Base-by-base conservation (phyloP, 2,888 invertebrate genomes). In the Torymus auratus region DNA sequence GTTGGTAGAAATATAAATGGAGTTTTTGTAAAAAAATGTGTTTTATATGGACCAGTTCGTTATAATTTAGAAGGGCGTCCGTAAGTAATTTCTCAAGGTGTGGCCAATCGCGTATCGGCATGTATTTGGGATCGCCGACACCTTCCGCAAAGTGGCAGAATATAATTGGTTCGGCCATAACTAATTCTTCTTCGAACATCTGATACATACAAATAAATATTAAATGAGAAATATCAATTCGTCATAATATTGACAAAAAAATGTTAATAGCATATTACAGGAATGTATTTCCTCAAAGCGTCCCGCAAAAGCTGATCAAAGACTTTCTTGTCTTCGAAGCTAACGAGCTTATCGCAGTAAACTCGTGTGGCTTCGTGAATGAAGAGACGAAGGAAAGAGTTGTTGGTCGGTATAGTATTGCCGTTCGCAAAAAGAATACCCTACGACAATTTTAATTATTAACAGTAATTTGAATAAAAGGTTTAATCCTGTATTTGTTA, bases 111-210 rank as follows among this genome's bases (percentile, higher is more conserved):
- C 89, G 91, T 50, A 97, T 95, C 0, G 96, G 95, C 91, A 96
- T 94, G 89, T 98, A 98, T 90, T 98, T 98, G 0, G 96, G 95
- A 85, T 98, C 98, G 0, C 98, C 96, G 65, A 98, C 93, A 5
- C 98, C 98, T 86, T 96, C 95, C 17, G 98, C 96, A 90, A 98
- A 98, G 91, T 98, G 98, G 87, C 96, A 97, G 90, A 94, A 98
- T 81, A 98, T 95, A n/a, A 96, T 91, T 0, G 98, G 98, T 83
- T 94, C 93, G 41, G 92, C 92, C 87, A 95, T 94, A 2, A 97
- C 93, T 0, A 93, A 89, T 4, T 93, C 93, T 84, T 98, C 97
- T 73, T 96, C 95, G 65, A 95, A 92, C 14, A 94, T 94, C 94
- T 95, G 7, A 23, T 7, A 41, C 28, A 52, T 13, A 80, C 1